These are phyloP conservation scores for Tridacna crocea DNA, from an alignment of 2,888 invertebrate species.

Conservation along the genomic window DNA sequence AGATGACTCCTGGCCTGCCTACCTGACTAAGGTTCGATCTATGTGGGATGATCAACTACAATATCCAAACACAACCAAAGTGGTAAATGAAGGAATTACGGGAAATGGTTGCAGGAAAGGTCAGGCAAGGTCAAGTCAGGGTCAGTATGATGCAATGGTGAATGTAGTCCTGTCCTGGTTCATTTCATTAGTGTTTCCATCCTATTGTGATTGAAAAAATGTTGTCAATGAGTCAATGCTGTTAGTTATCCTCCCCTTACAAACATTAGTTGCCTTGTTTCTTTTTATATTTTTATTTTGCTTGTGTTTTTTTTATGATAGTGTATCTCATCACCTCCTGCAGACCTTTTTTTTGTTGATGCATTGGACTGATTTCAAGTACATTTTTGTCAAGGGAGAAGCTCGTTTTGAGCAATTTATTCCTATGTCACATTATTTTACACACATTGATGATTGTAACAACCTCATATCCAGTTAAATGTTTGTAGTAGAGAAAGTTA, in stretches of 20 bases:
- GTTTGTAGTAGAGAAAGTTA: too few species aligned
- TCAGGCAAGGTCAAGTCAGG: conserved; percentile 42
- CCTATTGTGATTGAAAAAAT: too few species aligned
- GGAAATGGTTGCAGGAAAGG: conserved; percentile 63
- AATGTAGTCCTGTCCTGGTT: neutral
- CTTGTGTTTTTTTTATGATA: too few species aligned
- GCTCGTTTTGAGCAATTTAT: neutral
- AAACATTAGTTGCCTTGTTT: too few species aligned
- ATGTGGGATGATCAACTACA: conserved; percentile 79
- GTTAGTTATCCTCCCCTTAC: too few species aligned
- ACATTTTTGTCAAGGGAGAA: neutral
- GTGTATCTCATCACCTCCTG: too few species aligned
- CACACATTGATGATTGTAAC: too few species aligned
- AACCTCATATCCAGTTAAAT: too few species aligned
- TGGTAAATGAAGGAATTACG: conserved; percentile 53
- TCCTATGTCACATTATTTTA: neutral
- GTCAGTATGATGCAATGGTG: conserved; percentile 27
- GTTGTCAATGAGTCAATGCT: too few species aligned
- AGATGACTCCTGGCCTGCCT: conserved; percentile 71
- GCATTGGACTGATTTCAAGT: neutral
- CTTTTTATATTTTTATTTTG: too few species aligned
- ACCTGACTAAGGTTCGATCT: conserved; percentile 79
- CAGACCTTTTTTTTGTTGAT: too few species aligned
- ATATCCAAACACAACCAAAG: conserved; percentile 52
- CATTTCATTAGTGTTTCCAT: too few species aligned